These are phyloP conservation scores for Dilophus febrilis DNA, from an alignment of 2,888 invertebrate species.

Conservation along the genomic window DNA sequence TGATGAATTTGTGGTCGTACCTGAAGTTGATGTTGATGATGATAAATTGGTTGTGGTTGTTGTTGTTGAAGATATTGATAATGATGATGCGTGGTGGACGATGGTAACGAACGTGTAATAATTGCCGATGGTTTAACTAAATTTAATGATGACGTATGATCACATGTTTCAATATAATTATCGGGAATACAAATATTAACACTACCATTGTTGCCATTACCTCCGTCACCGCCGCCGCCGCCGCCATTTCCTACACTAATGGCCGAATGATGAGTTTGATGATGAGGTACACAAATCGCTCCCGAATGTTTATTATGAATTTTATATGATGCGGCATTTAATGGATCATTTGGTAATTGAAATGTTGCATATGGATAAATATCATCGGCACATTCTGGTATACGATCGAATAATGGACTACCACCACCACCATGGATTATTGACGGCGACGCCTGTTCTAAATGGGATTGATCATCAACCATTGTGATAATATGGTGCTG, in stretches of 20 bases:
- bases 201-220: no score
- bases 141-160: slow-evolving; percentile 16
- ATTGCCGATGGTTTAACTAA: no score
- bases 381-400: slow-evolving; percentile 38
- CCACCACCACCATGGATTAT: no score
- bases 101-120: no score
- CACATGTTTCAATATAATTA: slow-evolving; percentile 17
- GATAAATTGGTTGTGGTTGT: no score
- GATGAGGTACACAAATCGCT: slow-evolving; percentile 26
- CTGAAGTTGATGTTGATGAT: no score
- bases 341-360: slow-evolving; percentile 37
- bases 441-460: slow-evolving; percentile 14
- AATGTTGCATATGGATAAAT: slow-evolving; percentile 44
- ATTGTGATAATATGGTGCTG: slow-evolving; percentile 4
- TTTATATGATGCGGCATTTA: slow-evolving; percentile 11
- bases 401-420: slow-evolving; percentile 33
- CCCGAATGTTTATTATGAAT: neutral
- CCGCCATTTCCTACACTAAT: neutral
- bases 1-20: no score
- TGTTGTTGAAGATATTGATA: no score
- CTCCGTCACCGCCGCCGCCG: no score
- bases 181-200: no score
- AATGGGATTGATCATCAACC: no score
- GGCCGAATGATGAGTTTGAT: slow-evolving; percentile 17
- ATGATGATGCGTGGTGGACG: no score